Evolutionary conservation across 2,113 vertebrate genomes (phyloP), one percentile per base, ranked within the genome.

Genomic region (Tetrao urogallus): DNA sequence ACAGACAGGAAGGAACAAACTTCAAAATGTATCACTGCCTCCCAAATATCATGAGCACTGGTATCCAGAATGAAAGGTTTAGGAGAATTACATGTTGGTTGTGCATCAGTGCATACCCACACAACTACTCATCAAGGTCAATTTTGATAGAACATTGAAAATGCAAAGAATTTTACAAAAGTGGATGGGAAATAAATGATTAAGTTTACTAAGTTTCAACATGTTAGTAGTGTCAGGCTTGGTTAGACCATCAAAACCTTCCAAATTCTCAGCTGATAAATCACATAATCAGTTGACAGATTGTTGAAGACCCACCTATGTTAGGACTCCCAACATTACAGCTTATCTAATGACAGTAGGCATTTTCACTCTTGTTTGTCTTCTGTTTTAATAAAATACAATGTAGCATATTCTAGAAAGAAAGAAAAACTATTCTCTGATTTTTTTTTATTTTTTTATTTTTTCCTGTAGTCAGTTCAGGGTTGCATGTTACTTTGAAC

Each of bases 11-110:
- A 77, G 77, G 86, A 86, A 83, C 25, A 76, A 78, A 42, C 13
- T 13, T 24, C 58, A 57, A 65, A 60, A 72, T 20, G 3, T 50
- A 60, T 16, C 32, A 4, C 20, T 72, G 18, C 43, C 5, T 89
- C 8, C 8, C 8, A 72, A 18, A 43, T 42, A 25, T 6, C 5
- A 60, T 75, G 12, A 6, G 24, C n/a, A 38, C 20, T 0, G 1
- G 5, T 71, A 84, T 42, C 52, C 57, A 72, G 27, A 24, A 10
- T 61, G 70, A 45, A 74, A 83, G 16, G 48, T 8, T 8, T 8
- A 13, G 25, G 22, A 45, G 24, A 19, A 20, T 70, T 3, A 9
- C 27, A 8, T 6, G n/a, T n/a, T 47, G 2, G 1, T 42, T 84
- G 13, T 21, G 21, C 5, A 13, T 72, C 38, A 14, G 8, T 81